Percentiles rank a stretch among this genome's conserved stretches.
Conservation (phyloP, 64 coral and sea anemone species). For the Porites lutea region DNA sequence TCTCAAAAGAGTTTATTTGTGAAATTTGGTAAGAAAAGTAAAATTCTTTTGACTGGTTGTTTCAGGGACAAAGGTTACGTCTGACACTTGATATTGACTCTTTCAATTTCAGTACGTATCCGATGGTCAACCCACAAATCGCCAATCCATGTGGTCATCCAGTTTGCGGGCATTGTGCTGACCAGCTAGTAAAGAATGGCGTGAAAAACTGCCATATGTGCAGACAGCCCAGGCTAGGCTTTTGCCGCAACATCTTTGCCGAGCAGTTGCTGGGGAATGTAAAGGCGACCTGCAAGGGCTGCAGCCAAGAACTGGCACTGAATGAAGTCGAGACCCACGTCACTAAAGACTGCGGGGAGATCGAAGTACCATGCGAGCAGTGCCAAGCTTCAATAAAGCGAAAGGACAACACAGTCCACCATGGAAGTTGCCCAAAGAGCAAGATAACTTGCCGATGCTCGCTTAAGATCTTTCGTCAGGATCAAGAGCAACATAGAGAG, state of each 20-base stretch:
- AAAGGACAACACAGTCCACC: not conserved
- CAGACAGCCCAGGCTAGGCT: not conserved
- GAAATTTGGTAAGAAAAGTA: too few species aligned
- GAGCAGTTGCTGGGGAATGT: not conserved
- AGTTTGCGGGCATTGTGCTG: slow-evolving; percentile 4
- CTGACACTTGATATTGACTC: too few species aligned
- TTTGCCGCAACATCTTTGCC: slow-evolving; percentile 1
- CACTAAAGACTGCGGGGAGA: not conserved
- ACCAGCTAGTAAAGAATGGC: not conserved
- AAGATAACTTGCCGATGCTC: not conserved
- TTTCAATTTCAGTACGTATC: too few species aligned
- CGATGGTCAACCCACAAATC: too few species aligned
- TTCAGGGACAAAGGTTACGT: too few species aligned
- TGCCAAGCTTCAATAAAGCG: not conserved
- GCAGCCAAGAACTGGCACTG: not conserved
- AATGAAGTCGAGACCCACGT: not conserved
- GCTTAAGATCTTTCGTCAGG: not conserved
- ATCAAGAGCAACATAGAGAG: not conserved
- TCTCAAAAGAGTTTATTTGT: too few species aligned
- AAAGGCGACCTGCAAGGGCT: not conserved
- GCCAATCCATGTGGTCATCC: not conserved
- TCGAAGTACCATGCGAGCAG: not conserved
- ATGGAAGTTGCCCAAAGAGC: not conserved
- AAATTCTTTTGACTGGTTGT: too few species aligned
- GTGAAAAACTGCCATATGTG: not conserved